A percentile compares a stretch with the other conserved stretches of the same genome.
Evolutionary conservation across 2,888 invertebrate genomes (phyloP).

Genomic region (Conchocele bisecta): DNA sequence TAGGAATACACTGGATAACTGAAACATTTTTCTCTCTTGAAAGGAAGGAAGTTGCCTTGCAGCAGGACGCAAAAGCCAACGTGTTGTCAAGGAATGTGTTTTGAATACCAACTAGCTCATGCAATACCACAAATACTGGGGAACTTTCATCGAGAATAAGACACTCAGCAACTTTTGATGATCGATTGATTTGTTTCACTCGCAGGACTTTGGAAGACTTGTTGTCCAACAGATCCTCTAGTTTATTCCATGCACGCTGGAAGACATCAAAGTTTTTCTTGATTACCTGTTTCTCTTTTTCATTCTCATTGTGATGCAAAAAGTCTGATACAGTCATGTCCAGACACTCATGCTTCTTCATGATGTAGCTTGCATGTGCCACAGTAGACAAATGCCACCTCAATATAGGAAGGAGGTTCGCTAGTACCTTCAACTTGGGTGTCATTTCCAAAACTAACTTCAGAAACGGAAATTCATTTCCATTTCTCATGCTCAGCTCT

Average conservation of each 20-base stretch:
- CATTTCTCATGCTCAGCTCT: constrained; percentile 14
- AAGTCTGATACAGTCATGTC: constrained; percentile 44
- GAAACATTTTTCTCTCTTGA: constrained; percentile 8
- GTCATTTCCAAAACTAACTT: constrained; percentile 13
- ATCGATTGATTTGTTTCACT: background rate
- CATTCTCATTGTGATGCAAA: background rate
- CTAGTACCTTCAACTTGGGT: constrained; percentile 26
- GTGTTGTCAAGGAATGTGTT: constrained; percentile 53
- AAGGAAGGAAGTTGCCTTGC: constrained; percentile 33
- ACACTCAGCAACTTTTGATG: constrained; percentile 44
- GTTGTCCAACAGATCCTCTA: constrained; percentile 1
- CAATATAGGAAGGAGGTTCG: constrained; percentile 43
- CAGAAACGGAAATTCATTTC: constrained; percentile 29
- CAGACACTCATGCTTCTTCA: constrained; percentile 50
- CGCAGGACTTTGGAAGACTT: background rate
- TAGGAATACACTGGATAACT: constrained; percentile 10
- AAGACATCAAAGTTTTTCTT: constrained; percentile 12
- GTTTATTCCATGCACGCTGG: constrained; percentile 4
- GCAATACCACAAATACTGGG: constrained; percentile 34
- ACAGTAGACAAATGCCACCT: constrained; percentile 58
- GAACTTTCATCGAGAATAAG: constrained; percentile 41
- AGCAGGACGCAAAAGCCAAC: constrained; percentile 8
- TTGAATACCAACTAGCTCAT: constrained; percentile 43
- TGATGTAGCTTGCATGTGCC: constrained; percentile 45
- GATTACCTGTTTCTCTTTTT: background rate